These are phyloP conservation scores for Heliconius melpomene DNA, from an alignment of 1,140 invertebrate species.

Conservation along the genomic window DNA sequence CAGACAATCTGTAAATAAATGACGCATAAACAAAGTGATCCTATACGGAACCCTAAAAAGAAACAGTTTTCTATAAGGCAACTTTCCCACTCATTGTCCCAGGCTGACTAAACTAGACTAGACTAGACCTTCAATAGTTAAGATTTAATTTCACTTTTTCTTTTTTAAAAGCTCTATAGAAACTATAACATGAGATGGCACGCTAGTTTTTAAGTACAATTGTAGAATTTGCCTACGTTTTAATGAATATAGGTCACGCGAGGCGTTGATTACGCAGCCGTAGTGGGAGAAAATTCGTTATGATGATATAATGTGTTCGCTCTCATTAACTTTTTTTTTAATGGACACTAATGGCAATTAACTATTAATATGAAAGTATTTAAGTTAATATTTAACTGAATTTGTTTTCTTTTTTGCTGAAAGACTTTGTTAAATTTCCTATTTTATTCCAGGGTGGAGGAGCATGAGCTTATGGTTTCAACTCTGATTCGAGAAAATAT, in stretches of 20 bases:
- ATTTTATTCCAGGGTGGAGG: no score
- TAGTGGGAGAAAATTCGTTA: conserved; percentile 19
- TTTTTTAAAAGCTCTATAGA: conserved; percentile 9
- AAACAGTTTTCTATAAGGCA: background rate
- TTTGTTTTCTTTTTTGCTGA: no score
- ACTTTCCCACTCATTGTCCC: background rate
- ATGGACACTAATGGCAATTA: background rate
- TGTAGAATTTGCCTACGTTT: conserved; percentile 22
- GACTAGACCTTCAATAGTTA: background rate
- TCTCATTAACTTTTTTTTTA: conserved; percentile 27
- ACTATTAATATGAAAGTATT: no score
- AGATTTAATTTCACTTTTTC: background rate
- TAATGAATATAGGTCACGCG: conserved; percentile 28
- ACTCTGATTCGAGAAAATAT: no score
- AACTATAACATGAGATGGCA: background rate
- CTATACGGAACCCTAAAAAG: no score
- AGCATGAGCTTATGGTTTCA: no score
- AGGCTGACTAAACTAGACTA: background rate
- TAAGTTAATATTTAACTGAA: no score
- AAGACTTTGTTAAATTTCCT: no score
- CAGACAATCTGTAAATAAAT: no score
- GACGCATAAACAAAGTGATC: no score
- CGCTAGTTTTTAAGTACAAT: conserved; percentile 13
- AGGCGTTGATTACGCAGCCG: conserved; percentile 13
- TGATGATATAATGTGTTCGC: conserved; percentile 29